Base-by-base conservation (phyloP, 2,888 invertebrate species). In the Meteorus colon region DNA sequence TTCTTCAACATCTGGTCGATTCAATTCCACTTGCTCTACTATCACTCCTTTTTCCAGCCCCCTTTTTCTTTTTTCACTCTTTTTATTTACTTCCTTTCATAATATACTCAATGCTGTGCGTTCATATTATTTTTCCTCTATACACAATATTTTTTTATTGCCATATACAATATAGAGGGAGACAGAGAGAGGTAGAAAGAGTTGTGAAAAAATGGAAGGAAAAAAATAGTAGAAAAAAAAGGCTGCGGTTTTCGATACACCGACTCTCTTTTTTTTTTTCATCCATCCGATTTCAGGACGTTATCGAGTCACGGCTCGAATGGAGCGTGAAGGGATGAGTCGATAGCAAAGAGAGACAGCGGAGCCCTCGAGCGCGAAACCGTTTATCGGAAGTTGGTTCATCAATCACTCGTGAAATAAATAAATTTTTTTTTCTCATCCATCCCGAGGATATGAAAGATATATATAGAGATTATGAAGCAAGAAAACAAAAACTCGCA, bases 1-100 rank as follows among this genome's bases (percentile, higher is more conserved):
- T 85, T 86, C 86, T 86, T 85, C 85, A 86, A 87, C 86, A 86
- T 84, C 82, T 82, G 81, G 79, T 78, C 77, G 77, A 24, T 76
- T 68, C 73, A 59, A 37, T 73, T 45, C 62, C 55, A 27, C 74
- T 19, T 73, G 63, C 63, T 66, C 16, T 14, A n/a, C 31, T 55
- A 55, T 55, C 63, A 55, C 59, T 51, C 74, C 16, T 62, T 68
- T 74, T 55, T 55, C 19, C 10, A 0, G n/a, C 19, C 19, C 55
- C 6, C 77, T 10, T 74, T 74, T 62, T 2, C 41, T 41, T 41
- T 41, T 41, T 41, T 41, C 12, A 12, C 41, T 12, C 41, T 66
- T 77, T 72, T 75, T 73, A 75, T 74, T 79, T 77, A 79, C 19
- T 66, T 10, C 24, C 27, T 66, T 66, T 70, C 59, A 59, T 51